Percentiles rank a stretch among this genome's conserved stretches.
phyloP scores from a whole-genome alignment of 2,797 vertebrate genomes.

The Meda fulgida region DNA sequence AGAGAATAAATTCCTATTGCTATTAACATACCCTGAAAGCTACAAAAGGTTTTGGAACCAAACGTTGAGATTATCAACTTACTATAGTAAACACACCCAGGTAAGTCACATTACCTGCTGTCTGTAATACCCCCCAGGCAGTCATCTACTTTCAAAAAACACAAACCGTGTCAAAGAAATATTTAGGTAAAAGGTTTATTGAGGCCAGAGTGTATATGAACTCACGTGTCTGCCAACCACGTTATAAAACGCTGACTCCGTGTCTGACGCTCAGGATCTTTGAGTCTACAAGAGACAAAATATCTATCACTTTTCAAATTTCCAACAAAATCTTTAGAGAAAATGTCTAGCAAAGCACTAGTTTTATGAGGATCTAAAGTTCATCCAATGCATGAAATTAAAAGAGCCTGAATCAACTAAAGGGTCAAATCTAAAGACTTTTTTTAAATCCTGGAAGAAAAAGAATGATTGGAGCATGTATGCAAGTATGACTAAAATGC shows the following conservation, averaged over 20 bases:
- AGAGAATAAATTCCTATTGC: neutral
- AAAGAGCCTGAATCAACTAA: neutral
- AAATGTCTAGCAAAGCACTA: neutral
- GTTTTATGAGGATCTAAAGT: neutral
- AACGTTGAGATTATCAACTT: neutral
- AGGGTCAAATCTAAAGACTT: neutral
- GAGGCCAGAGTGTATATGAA: conserved; percentile 38
- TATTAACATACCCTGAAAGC: neutral
- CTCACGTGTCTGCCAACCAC: conserved; percentile 94
- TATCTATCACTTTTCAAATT: neutral
- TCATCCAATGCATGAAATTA: neutral
- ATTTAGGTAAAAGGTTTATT: conserved; percentile 27
- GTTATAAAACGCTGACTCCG: conserved; percentile 83
- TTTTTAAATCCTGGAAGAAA: neutral
- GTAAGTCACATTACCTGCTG: neutral
- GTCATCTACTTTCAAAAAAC: conserved; percentile 8
- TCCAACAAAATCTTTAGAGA: neutral
- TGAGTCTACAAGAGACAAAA: conserved; percentile 76
- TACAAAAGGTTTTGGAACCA: neutral
- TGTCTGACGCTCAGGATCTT: conserved; percentile 84
- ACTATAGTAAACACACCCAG: neutral
- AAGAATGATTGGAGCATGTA: neutral
- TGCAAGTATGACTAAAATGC: neutral
- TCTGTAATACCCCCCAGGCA: neutral
- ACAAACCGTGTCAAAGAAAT: neutral